A percentile compares a stretch with the other conserved stretches of the same genome.
Evolutionary conservation across 92 coral and sea anemone genomes (phyloP).

Genomic region (Palythoa grandiflora): DNA sequence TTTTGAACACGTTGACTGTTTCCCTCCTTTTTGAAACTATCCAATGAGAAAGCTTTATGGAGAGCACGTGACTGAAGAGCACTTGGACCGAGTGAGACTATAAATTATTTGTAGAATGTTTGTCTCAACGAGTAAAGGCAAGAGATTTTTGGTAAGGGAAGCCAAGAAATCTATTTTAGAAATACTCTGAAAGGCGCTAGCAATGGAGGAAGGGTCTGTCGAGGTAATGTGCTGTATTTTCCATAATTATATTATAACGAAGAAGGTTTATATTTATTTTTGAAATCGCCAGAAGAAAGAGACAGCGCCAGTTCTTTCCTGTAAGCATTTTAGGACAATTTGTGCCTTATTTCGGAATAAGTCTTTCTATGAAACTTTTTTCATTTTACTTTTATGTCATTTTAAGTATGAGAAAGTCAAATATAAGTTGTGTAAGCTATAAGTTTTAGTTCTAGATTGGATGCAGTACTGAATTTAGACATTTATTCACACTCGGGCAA

Average conservation of each 20-base stretch:
- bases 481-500: neutral
- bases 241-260: neutral
- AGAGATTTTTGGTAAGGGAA: constrained; percentile 26
- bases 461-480: neutral
- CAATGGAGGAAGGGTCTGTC: constrained; percentile 77
- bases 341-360: neutral
- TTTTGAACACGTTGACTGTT: constrained; percentile 31
- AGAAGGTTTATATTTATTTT: neutral
- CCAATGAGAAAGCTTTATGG: constrained; percentile 67
- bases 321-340: neutral
- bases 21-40: constrained; percentile 69
- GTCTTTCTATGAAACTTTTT: neutral
- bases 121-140: constrained; percentile 43
- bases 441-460: neutral
- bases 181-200: constrained; percentile 14
- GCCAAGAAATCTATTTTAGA: neutral
- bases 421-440: neutral
- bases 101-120: constrained; percentile 85
- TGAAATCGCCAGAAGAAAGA: neutral
- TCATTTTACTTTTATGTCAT: neutral
- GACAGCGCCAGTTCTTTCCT: neutral
- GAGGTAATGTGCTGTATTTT: constrained; percentile 47
- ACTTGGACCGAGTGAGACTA: constrained; percentile 57
- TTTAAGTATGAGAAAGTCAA: neutral
- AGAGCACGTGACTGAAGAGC: constrained; percentile 60